Evolutionary conservation across 1,140 invertebrate species (phyloP).

Genomic region (Paraescarpia echinospica): DNA sequence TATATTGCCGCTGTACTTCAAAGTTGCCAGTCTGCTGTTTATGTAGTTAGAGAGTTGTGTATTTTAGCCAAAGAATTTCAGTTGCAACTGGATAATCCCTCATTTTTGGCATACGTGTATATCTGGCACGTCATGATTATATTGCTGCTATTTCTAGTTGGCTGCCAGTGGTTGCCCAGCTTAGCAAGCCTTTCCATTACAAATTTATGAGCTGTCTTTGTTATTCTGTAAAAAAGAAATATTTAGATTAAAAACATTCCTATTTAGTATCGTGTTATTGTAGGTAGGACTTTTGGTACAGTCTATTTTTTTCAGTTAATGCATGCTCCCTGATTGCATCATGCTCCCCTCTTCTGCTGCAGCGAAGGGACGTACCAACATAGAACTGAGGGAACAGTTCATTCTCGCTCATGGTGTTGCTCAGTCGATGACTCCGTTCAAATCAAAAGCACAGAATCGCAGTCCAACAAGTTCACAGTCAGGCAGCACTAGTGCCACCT

Average conservation of each 20-base stretch:
- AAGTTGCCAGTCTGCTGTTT: neutral
- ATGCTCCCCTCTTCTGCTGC: constrained; percentile 36
- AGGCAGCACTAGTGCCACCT: constrained; percentile 9
- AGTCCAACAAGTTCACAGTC: constrained; percentile 17
- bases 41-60: neutral
- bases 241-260: neutral
- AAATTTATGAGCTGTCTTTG: neutral
- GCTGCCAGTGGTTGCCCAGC: neutral
- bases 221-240: neutral
- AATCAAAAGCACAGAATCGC: constrained; percentile 14
- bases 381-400: constrained; percentile 97
- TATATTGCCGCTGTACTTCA: neutral
- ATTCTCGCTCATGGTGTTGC: constrained; percentile 88
- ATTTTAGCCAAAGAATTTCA: neutral
- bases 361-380: constrained; percentile 99
- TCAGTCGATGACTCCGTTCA: constrained; percentile 28
- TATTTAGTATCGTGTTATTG: neutral
- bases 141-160: neutral
- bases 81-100: neutral
- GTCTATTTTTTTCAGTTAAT: neutral
- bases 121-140: neutral
- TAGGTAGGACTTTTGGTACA: neutral
- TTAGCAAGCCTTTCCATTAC: neutral
- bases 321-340: neutral
- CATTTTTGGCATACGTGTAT: neutral